Percentiles rank a stretch among this genome's conserved stretches.
phyloP scores from a whole-genome alignment of 2,113 vertebrate species.

The Zosterops japonicus region DNA sequence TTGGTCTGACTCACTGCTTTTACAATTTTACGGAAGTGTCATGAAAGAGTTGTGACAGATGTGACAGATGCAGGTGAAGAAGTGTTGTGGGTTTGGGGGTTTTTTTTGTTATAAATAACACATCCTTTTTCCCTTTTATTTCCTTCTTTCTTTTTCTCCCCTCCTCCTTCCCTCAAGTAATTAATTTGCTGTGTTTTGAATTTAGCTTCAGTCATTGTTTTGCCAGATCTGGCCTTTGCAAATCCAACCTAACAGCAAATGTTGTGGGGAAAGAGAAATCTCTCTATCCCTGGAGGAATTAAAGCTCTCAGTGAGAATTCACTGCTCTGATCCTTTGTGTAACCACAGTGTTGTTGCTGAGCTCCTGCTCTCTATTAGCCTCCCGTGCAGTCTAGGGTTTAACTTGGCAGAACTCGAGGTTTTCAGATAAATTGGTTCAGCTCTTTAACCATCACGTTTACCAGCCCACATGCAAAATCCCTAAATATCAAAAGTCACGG shows the following conservation, averaged over 20 bases:
- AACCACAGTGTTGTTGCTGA: slow-evolving; percentile 60
- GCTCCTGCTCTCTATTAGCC: slow-evolving; percentile 61
- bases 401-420: slow-evolving; percentile 56
- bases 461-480: slow-evolving; percentile 55
- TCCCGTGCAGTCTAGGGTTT: slow-evolving; percentile 56
- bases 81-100: not conserved
- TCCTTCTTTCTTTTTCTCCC: not conserved
- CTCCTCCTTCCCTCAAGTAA: not conserved
- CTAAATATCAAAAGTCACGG: slow-evolving; percentile 55
- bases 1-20: slow-evolving; percentile 1
- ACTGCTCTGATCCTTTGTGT: slow-evolving; percentile 52
- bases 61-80: slow-evolving; percentile 10
- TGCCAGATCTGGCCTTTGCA: not conserved
- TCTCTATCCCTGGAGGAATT: slow-evolving; percentile 50
- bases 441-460: slow-evolving; percentile 54
- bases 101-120: not conserved
- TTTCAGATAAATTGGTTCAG: slow-evolving; percentile 66
- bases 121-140: rapidly evolving
- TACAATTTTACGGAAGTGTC: not conserved
- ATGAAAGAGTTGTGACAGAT: not conserved
- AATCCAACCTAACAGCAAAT: not conserved
- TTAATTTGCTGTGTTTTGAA: not conserved
- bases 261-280: slow-evolving; percentile 31
- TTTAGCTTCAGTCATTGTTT: not conserved
- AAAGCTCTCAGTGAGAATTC: slow-evolving; percentile 53